Base-by-base conservation (phyloP, 2,888 invertebrate genomes). In the Polymixis flavicincta region DNA sequence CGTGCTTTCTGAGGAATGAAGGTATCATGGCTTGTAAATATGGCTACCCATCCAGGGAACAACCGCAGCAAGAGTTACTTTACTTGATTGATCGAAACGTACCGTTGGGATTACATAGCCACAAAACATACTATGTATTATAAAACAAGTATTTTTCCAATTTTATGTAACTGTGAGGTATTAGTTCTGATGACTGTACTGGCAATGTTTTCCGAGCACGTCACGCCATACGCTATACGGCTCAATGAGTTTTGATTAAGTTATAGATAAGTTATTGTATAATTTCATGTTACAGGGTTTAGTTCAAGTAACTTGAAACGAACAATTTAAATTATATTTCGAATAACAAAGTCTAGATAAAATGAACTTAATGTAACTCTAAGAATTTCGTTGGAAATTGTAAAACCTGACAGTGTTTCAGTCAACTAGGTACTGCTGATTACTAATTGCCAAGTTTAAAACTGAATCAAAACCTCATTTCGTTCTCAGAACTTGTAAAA, bases 211-310 rank as follows among this genome's bases (percentile, higher is more conserved):
- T 45, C 22, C 57, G 14, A 63, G 13, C 48, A 32, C 9, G 52
- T 50, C 71, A 82, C 71, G 25, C 32, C 42, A 32, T 66, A 22
- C 67, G 59, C n/a, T 50, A 32, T n/a, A 45, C 45, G 32, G 54
- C 19, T 65, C 32, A 54, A 54, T 45, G 48, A 69, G 45, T 79
- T 75, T 68, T 45, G 55, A 80, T 78, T 66, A 32, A 55, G n/a
- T 54, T 60, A 28, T 60, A 14, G 37, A 68, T 68, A 76, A 60
- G 59, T 68, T 68, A 45, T 37, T 78, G 52, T n/a, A 78, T 68
- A 76, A 60, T 61, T 78, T 37, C 45, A n/a, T 52, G 59, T 45
- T 59, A 32, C 0, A 52, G 22, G 11, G 13, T 59, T 25, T 13
- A 28, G 32, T 54, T 68, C 19, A 60, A n/a, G 6, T 45, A 19